Evolutionary conservation across 2,888 invertebrate species (phyloP).

Genomic region (Pachymerium ferrugineum): DNA sequence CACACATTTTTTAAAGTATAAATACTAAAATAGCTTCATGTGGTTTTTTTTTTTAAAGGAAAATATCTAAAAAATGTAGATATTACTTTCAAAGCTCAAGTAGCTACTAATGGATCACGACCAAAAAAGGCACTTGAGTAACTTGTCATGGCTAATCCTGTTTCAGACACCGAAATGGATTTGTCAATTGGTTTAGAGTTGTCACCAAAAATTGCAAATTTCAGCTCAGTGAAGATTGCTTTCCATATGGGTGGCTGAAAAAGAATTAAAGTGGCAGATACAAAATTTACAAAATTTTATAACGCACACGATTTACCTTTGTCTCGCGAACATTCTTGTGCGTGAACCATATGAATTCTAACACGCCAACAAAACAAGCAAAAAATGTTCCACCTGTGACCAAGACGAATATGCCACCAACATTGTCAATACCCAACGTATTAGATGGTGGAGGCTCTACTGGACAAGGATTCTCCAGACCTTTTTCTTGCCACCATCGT

Average conservation of each 20-base stretch:
- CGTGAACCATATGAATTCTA: constrained; percentile 94
- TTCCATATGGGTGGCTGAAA: constrained; percentile 63
- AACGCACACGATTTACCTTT: constrained; percentile 57
- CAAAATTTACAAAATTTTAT: too few relatives aligned
- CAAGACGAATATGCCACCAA: constrained; percentile 92
- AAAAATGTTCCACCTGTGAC: constrained; percentile 87
- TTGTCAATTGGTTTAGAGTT: constrained; percentile 13
- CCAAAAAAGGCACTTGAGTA: not conserved
- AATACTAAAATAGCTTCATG: too few relatives aligned
- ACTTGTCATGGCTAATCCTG: constrained; percentile 28
- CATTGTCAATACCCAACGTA: constrained; percentile 68
- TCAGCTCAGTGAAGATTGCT: constrained; percentile 67
- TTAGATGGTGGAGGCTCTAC: constrained; percentile 43
- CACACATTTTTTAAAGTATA: not conserved
- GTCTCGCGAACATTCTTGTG: constrained; percentile 86
- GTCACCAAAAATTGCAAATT: constrained; percentile 63
- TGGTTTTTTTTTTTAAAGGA: too few relatives aligned
- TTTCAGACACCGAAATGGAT: constrained; percentile 7
- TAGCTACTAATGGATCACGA: not conserved
- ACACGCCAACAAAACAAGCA: constrained; percentile 85
- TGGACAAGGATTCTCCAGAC: constrained; percentile 40
- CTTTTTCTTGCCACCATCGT: constrained; percentile 94
- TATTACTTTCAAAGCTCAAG: not conserved
- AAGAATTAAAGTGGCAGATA: constrained; percentile 36
- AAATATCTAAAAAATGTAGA: not conserved